These are phyloP conservation scores for Lethrus apterus DNA, from an alignment of 1,140 invertebrate genomes.

Conservation along the genomic window DNA sequence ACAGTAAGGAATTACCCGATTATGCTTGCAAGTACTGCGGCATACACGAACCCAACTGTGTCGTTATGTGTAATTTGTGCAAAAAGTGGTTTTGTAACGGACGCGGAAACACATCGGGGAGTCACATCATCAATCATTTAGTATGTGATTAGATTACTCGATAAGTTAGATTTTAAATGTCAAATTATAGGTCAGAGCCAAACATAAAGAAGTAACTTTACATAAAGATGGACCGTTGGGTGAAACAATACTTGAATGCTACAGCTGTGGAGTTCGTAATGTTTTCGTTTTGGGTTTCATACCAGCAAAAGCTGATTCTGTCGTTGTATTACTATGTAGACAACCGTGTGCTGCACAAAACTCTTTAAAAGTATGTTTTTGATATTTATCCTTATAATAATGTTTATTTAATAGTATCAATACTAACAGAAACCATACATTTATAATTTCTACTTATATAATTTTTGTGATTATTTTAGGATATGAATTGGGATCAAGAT, in stretches of 20 bases:
- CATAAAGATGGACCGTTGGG: constrained; percentile 96
- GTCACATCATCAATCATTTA: constrained; percentile 98
- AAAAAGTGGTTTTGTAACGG: constrained; percentile 99
- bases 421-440: no score
- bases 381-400: background rate
- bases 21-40: constrained; percentile 99
- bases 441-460: constrained; percentile 1
- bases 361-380: constrained; percentile 46
- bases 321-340: constrained; percentile 95
- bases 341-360: constrained; percentile 96
- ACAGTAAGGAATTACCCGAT: constrained; percentile 79
- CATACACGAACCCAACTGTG: constrained; percentile 94
- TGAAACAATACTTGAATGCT: constrained; percentile 97
- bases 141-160: constrained; percentile 41
- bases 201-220: constrained; percentile 97
- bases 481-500: constrained; percentile 99
- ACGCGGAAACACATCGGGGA: constrained; percentile 93
- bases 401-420: no score
- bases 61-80: constrained; percentile 97
- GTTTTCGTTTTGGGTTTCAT: constrained; percentile 99
- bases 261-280: constrained; percentile 95
- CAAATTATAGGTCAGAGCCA: constrained; percentile 63
- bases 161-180: background rate
- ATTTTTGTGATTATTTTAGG: constrained; percentile 67
- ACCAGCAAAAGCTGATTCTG: constrained; percentile 97